Conservation (phyloP, 1,140 invertebrate species). For the Lucilia cuprina region DNA sequence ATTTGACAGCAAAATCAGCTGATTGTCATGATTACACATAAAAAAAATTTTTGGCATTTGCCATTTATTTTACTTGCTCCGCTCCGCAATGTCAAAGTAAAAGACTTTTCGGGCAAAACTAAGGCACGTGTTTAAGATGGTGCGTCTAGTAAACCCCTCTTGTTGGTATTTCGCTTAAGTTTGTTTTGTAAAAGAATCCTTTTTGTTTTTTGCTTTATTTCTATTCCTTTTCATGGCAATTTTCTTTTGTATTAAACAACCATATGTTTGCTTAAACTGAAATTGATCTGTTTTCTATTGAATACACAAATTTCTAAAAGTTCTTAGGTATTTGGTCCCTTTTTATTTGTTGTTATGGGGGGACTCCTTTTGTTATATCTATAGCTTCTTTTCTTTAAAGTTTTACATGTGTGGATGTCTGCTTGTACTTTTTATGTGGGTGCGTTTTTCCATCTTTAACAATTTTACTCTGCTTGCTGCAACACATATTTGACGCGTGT, state of each 20-base stretch:
- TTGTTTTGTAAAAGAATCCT: background rate
- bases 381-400: background rate
- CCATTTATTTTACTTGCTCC: no score
- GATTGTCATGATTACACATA: slow-evolving; percentile 15
- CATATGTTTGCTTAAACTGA: background rate
- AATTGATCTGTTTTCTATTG: background rate
- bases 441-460: no score
- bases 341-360: no score
- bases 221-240: background rate
- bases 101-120: no score
- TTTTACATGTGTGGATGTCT: no score
- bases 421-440: no score
- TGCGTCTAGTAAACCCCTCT: background rate
- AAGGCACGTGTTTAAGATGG: background rate
- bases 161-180: background rate
- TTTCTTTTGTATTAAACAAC: background rate
- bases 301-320: background rate
- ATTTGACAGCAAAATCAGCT: slow-evolving; percentile 31
- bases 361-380: background rate
- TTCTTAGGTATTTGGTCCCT: no score
- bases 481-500: background rate
- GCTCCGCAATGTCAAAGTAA: no score
- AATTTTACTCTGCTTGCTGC: background rate
- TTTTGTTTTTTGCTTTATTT: background rate
- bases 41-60: background rate